These are phyloP conservation scores for Tychaedon coryphoeus DNA, from an alignment of 2,113 vertebrate genomes.

Conservation along the genomic window DNA sequence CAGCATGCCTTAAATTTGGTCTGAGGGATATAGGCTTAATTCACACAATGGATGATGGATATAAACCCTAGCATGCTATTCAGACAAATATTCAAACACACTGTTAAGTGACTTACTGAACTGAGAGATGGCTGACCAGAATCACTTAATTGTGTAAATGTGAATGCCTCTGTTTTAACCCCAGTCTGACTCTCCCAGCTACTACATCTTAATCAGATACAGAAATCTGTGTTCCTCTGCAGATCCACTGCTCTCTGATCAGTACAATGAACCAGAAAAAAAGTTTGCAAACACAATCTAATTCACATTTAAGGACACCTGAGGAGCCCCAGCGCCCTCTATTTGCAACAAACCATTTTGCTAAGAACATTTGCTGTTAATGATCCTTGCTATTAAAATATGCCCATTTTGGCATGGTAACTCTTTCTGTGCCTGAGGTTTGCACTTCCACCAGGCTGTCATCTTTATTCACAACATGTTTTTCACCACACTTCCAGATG, in stretches of 20 bases:
- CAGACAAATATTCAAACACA: not conserved
- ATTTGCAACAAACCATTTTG: slow-evolving; percentile 57
- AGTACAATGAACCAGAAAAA: slow-evolving; percentile 40
- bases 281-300: slow-evolving; percentile 44
- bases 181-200: not conserved
- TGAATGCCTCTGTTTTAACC: not conserved
- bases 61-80: not conserved
- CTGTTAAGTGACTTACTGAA: not conserved
- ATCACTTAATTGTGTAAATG: not conserved
- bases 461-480: not conserved
- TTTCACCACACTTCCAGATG: not conserved
- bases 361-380: slow-evolving; percentile 58
- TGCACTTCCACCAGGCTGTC: not conserved
- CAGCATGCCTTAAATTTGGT: not conserved
- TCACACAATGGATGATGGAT: not conserved
- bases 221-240: not conserved
- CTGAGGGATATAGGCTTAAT: not conserved
- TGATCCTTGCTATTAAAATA: slow-evolving; percentile 59
- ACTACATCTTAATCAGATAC: not conserved
- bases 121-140: not conserved
- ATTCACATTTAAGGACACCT: slow-evolving; percentile 51
- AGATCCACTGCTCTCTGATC: not conserved
- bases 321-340: slow-evolving; percentile 53
- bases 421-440: not conserved
- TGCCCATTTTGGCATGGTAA: slow-evolving; percentile 31